phyloP scores from a whole-genome alignment of 2,113 vertebrate species.

The western clawed frog (Xenopus tropicalis) region DNA sequence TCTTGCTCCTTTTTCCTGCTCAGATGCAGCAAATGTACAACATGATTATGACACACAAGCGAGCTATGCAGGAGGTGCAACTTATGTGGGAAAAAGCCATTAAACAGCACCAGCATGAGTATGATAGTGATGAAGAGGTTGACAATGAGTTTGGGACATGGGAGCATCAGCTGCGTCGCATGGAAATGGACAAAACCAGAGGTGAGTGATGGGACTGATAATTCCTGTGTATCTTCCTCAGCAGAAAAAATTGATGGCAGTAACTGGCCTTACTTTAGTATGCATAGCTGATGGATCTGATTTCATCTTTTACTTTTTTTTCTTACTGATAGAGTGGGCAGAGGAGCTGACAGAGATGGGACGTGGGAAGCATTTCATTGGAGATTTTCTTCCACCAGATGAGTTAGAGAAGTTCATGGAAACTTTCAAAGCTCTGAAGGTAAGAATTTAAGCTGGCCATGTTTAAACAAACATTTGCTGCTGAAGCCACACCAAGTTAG shows the following conservation, averaged over 20 bases:
- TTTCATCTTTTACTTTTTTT: constrained; percentile 14
- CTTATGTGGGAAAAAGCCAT: constrained; percentile 90
- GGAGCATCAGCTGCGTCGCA: constrained; percentile 90
- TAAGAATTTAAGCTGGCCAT: constrained; percentile 48
- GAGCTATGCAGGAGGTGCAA: constrained; percentile 95
- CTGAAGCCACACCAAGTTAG: too few species aligned
- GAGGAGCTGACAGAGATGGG: constrained; percentile 97
- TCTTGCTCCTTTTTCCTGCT: not conserved
- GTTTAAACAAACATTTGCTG: too few species aligned
- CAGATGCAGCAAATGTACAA: constrained; percentile 99
- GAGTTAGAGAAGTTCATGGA: constrained; percentile 99
- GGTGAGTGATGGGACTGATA: constrained; percentile 57
- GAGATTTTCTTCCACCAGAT: constrained; percentile 91
- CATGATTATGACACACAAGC: constrained; percentile 97
- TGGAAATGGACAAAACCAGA: constrained; percentile 98
- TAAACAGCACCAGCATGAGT: constrained; percentile 87
- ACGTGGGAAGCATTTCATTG: constrained; percentile 95
- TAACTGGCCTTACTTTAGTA: too few species aligned
- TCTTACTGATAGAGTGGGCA: constrained; percentile 80
- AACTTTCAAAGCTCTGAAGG: constrained; percentile 95
- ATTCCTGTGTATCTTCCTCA: not conserved
- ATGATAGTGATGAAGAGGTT: constrained; percentile 94
- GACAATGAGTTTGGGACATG: constrained; percentile 85
- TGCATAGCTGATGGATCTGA: too few species aligned
- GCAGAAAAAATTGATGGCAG: too few species aligned